Percentiles rank a stretch among this genome's conserved stretches.
Conservation (phyloP, 2,888 invertebrate genomes). For the Amphimallon solstitiale region DNA sequence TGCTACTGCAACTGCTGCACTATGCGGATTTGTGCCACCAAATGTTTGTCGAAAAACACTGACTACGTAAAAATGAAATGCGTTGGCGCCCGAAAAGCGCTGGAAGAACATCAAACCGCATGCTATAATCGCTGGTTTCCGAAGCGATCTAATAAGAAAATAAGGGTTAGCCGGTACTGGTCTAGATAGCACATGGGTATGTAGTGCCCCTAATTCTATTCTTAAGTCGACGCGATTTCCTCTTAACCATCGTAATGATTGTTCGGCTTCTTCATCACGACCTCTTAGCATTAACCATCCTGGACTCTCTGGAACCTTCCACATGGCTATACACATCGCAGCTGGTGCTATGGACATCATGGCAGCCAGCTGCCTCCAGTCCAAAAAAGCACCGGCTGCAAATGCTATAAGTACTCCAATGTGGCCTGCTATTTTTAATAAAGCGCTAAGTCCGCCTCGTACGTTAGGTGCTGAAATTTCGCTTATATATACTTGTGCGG, state of each 20-base stretch:
- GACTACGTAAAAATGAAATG: constrained; percentile 87
- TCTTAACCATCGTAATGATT: constrained; percentile 80
- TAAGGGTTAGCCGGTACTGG: constrained; percentile 51
- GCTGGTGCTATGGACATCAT: constrained; percentile 82
- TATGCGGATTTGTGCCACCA: constrained; percentile 82
- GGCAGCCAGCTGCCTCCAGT: constrained; percentile 86
- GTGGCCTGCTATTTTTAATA: constrained; percentile 86
- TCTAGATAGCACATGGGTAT: constrained; percentile 71
- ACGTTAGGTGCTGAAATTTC: constrained; percentile 90
- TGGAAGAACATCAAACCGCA: constrained; percentile 92
- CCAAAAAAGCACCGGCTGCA: constrained; percentile 82
- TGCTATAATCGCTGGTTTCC: constrained; percentile 82
- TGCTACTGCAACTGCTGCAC: constrained; percentile 86
- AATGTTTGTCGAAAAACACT: constrained; percentile 88
- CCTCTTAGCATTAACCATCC: constrained; percentile 83
- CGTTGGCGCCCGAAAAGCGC: constrained; percentile 84
- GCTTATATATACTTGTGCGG: constrained; percentile 81
- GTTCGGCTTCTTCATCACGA: constrained; percentile 78
- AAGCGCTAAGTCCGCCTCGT: constrained; percentile 83
- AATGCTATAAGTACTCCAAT: constrained; percentile 87
- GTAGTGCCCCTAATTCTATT: constrained; percentile 76
- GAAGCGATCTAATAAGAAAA: constrained; percentile 60
- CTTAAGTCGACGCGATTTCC: constrained; percentile 80
- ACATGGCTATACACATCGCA: constrained; percentile 78
- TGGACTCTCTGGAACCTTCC: constrained; percentile 89